Percentiles rank a stretch among this genome's conserved stretches.
phyloP scores from a whole-genome alignment of 64 coral and sea anemone genomes.

The Pachyseris speciosa region DNA sequence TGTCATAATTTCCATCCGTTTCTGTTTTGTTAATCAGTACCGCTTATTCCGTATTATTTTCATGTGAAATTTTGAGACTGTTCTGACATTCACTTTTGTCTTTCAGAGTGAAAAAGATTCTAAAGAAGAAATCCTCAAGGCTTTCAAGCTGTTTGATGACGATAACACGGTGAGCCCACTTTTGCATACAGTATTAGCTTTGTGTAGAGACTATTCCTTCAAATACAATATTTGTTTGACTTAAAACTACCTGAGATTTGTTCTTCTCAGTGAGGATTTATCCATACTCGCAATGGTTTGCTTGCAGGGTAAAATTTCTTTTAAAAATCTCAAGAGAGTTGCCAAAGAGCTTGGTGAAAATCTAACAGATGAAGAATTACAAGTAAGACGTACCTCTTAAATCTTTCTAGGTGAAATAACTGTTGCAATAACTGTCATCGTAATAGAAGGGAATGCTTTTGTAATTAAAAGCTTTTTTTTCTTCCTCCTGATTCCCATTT shows the following conservation, averaged over 20 bases:
- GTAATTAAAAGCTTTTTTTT: too few relatives aligned
- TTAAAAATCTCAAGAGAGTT: slow-evolving; percentile 99
- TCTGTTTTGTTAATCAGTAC: too few relatives aligned
- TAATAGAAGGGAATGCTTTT: too few relatives aligned
- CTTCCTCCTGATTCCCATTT: too few relatives aligned
- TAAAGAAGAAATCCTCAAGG: slow-evolving; percentile 99
- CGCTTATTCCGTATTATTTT: too few relatives aligned
- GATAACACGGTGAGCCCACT: slow-evolving; percentile 86
- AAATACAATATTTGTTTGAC: neutral
- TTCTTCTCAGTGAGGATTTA: neutral
- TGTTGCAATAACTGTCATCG: too few relatives aligned
- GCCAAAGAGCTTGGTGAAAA: slow-evolving; percentile 99
- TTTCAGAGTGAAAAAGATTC: slow-evolving; percentile 98
- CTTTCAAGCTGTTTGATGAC: slow-evolving; percentile 97
- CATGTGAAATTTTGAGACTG: too few relatives aligned
- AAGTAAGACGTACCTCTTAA: neutral
- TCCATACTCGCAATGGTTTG: neutral
- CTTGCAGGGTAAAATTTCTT: slow-evolving; percentile 97
- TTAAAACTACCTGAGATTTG: neutral
- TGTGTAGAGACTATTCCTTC: too few relatives aligned
- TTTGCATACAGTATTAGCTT: too few relatives aligned
- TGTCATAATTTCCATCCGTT: too few relatives aligned
- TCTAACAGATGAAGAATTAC: slow-evolving; percentile 99
- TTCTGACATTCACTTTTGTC: too few relatives aligned
- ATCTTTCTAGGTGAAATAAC: neutral